Percentiles rank a stretch among this genome's conserved stretches.
Evolutionary conservation across 2,888 invertebrate species (phyloP).

Genomic region (Meiosimyza decipiens): DNA sequence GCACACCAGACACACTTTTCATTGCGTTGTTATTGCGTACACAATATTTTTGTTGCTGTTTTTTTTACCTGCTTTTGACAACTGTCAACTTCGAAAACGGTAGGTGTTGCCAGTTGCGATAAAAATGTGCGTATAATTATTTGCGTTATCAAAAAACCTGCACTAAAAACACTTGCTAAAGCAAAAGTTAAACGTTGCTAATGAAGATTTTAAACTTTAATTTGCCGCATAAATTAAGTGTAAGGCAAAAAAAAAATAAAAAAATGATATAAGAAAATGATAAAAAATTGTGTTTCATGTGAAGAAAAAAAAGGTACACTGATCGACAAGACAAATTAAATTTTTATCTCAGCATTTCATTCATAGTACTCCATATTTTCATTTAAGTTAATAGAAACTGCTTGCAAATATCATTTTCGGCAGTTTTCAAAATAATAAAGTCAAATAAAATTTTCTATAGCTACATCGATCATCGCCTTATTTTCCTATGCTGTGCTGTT

Average conservation of each 20-base stretch:
- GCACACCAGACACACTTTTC: neutral
- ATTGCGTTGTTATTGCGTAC: neutral
- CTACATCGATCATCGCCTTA: no score
- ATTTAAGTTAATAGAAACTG: no score
- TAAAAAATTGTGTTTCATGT: neutral
- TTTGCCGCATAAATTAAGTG: slow-evolving; percentile 28
- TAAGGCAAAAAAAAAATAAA: neutral
- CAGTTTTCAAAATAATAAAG: no score
- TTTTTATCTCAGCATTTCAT: no score
- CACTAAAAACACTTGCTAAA: neutral
- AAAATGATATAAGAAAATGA: neutral
- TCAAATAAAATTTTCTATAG: no score
- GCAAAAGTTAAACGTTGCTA: slow-evolving; percentile 48
- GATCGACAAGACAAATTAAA: no score
- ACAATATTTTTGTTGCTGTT: neutral
- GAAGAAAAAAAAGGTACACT: neutral
- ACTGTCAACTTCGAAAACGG: neutral
- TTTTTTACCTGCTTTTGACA: slow-evolving; percentile 10
- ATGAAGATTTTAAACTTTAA: slow-evolving; percentile 51
- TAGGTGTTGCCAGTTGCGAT: slow-evolving; percentile 23
- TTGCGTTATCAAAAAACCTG: slow-evolving; percentile 1
- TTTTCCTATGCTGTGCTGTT: no score
- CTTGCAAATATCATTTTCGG: no score
- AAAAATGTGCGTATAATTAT: neutral
- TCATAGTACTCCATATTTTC: no score